phyloP scores from a whole-genome alignment of 2,888 invertebrate species.

The Eilema griseolum region DNA sequence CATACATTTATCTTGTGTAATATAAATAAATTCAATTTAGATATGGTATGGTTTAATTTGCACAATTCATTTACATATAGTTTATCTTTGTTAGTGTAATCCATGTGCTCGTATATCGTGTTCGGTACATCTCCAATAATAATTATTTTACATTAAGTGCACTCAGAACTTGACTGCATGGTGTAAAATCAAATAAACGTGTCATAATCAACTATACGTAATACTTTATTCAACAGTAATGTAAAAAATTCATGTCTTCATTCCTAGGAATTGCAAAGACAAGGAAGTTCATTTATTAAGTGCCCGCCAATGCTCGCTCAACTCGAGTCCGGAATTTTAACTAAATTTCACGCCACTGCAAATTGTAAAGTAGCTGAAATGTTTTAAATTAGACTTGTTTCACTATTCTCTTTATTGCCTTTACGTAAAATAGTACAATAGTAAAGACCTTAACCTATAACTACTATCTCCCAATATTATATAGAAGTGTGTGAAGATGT shows the following conservation, averaged over 20 bases:
- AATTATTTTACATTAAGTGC: neutral
- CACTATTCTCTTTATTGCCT: slow-evolving; percentile 25
- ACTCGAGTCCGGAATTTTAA: slow-evolving; percentile 63
- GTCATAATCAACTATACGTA: too few species aligned
- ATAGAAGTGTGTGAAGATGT: neutral
- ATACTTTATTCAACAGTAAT: slow-evolving; percentile 10
- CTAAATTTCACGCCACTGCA: slow-evolving; percentile 59
- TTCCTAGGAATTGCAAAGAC: slow-evolving; percentile 53
- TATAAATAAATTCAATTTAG: neutral
- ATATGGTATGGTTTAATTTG: neutral
- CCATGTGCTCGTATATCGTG: too few species aligned
- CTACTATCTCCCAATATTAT: neutral
- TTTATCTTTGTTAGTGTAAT: too few species aligned
- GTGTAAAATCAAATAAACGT: neutral
- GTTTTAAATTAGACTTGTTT: slow-evolving; percentile 48
- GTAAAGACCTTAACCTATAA: neutral
- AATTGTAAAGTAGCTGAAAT: slow-evolving; percentile 48
- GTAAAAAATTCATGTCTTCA: slow-evolving; percentile 14
- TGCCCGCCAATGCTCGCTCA: slow-evolving; percentile 59
- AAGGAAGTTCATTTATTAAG: slow-evolving; percentile 67
- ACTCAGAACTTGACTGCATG: neutral
- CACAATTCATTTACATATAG: too few species aligned
- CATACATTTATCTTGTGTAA: too few species aligned
- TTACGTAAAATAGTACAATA: neutral
- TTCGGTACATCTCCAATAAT: too few species aligned